A percentile compares a stretch with the other conserved stretches of the same genome.
Evolutionary conservation across 2,888 invertebrate species (phyloP).

Genomic region (Dysmachus trigonus): DNA sequence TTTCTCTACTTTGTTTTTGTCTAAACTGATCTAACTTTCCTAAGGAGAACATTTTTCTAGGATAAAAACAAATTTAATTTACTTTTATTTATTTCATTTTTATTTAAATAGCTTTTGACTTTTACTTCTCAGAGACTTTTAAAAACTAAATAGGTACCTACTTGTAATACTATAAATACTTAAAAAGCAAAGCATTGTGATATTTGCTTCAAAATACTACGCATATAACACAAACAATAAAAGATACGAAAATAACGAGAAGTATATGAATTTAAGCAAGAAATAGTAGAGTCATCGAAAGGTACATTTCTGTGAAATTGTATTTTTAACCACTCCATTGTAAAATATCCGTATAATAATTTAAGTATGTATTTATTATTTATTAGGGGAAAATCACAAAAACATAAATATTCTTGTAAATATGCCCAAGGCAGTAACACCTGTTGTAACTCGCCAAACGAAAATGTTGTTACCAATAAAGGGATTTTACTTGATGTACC

Average conservation of each 20-base stretch:
- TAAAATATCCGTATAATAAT: not conserved
- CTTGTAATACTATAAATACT: conserved; percentile 49
- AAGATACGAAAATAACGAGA: not conserved
- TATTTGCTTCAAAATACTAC: not conserved
- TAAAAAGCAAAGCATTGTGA: not conserved
- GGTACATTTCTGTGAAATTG: conserved; percentile 51
- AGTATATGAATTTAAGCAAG: not conserved
- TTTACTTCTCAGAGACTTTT: not conserved
- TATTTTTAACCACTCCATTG: conserved; percentile 36
- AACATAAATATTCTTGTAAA: not conserved
- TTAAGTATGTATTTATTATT: conserved; percentile 20
- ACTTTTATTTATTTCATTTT: not conserved
- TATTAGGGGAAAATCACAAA: conserved; percentile 3
- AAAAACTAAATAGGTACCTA: not conserved
- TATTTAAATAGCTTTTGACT: not conserved
- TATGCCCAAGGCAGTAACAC: not conserved
- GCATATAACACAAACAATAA: not conserved
- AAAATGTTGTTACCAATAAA: conserved; percentile 17
- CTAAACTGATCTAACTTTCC: not conserved
- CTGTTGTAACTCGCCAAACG: not conserved
- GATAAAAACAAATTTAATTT: not conserved
- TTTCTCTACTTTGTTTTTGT: not conserved
- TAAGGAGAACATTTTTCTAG: not conserved
- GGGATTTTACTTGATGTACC: conserved; percentile 15
- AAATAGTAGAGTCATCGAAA: not conserved